Base-by-base conservation (phyloP, 2,888 invertebrate genomes). In the Trichacis sp. region DNA sequence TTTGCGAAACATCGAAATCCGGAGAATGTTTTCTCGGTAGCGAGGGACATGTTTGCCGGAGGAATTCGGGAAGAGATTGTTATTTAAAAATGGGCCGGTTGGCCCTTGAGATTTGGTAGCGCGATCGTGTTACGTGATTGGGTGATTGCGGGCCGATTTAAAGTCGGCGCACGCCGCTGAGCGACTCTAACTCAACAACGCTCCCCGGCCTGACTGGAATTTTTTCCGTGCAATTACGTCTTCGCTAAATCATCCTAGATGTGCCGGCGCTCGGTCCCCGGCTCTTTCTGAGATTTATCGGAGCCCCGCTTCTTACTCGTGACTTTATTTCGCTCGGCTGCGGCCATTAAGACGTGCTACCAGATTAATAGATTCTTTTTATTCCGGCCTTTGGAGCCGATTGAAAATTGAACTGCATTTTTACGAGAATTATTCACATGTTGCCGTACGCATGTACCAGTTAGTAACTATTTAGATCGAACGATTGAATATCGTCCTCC, bases 151-250 rank as follows among this genome's bases (percentile, higher is more conserved):
- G 50, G 58, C 57, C 64, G 74, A 76, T 78, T 77, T 71, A 67
- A 70, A 79, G 77, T 77, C 79, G 50, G 51, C 54, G 74, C 79
- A 78, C 77, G 78, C 70, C 73, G 72, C 61, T 64, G 70, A 68
- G 68, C 72, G 73, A 72, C 73, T 75, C 74, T 76, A 76, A 77
- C 78, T 77, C 76, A 74, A 78, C 77, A 75, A 73, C 76, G 73
- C 66, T 68, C 53, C 65, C 46, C 45, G 52, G 72, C 79, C 76
- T 79, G 79, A 79, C 78, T 61, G 71, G 79, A 79, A 79, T 79
- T 79, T 77, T 79, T 79, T 77, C 74, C 77, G 69, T 75, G 78
- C 78, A 79, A 79, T 80, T 80, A 80, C 78, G 68, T 73, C 73
- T 70, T 73, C 64, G 68, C 72, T 75, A 75, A 77, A 77, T 77